phyloP scores from a whole-genome alignment of 2,797 vertebrate genomes.

The Falco novaeseelandiae region DNA sequence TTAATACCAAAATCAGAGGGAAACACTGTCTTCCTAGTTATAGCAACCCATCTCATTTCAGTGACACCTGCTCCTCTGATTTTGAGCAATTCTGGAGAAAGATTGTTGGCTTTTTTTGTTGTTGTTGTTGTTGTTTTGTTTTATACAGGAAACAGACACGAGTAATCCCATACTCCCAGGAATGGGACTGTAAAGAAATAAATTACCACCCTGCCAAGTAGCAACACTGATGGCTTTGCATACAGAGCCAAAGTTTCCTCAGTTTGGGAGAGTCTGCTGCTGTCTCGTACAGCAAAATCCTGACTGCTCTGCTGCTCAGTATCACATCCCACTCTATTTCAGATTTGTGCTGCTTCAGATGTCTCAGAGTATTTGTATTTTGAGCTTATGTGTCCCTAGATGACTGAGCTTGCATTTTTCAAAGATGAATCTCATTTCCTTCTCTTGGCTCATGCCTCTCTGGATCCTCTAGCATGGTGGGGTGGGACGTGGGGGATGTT shows the following conservation, averaged over 20 bases:
- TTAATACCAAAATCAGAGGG: neutral
- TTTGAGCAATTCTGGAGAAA: neutral
- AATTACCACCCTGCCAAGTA: neutral
- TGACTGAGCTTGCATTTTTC: constrained; percentile 26
- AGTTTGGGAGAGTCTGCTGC: neutral
- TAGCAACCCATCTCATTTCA: neutral
- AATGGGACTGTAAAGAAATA: neutral
- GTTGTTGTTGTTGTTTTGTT: neutral
- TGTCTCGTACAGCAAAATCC: neutral
- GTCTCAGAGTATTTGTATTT: constrained; percentile 13
- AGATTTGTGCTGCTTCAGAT: constrained; percentile 4
- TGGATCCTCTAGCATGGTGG: neutral
- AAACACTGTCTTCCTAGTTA: neutral
- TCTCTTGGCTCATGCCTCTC: neutral
- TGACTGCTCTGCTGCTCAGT: neutral
- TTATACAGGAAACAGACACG: neutral
- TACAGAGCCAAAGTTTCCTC: neutral
- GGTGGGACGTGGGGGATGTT: neutral
- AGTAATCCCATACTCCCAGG: neutral
- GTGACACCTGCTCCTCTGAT: neutral
- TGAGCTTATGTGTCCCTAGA: constrained; percentile 22
- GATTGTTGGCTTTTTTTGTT: neutral
- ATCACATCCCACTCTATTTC: constrained; percentile 30
- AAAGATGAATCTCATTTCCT: constrained; percentile 21
- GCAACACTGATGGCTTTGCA: neutral